These are phyloP conservation scores for Marisa cornuarietis DNA, from an alignment of 1,140 invertebrate species.

Conservation along the genomic window DNA sequence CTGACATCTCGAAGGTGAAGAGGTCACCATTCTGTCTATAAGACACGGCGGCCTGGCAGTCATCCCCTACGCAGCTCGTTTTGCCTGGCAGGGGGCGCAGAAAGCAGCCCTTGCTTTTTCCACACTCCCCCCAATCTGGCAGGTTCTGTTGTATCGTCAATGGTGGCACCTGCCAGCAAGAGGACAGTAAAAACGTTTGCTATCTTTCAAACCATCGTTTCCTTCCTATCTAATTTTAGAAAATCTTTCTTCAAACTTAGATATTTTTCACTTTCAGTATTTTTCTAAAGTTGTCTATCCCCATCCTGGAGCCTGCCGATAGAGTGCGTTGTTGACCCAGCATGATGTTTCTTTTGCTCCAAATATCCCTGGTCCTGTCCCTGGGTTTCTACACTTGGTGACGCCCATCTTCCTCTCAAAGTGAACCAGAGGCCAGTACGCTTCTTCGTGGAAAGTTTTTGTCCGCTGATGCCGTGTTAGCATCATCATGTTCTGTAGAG, in stretches of 20 bases:
- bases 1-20: constrained; percentile 32
- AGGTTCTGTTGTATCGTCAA: not conserved
- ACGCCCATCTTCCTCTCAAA: no score
- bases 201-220: not conserved
- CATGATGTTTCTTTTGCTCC: no score
- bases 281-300: not conserved
- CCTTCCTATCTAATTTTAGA: not conserved
- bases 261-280: not conserved
- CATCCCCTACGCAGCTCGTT: constrained; percentile 9
- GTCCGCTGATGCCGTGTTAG: no score
- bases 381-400: no score
- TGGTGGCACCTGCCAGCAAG: not conserved
- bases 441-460: no score
- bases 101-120: constrained; percentile 30
- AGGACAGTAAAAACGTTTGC: not conserved
- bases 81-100: constrained; percentile 19
- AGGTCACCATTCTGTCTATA: constrained; percentile 3
- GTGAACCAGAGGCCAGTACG: no score
- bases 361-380: no score
- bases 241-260: not conserved
- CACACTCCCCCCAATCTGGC: constrained; percentile 25
- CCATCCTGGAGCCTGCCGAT: not conserved
- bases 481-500: no score
- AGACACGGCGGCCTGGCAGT: constrained; percentile 26
- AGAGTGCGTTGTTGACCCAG: no score